Base-by-base conservation (phyloP, 2,797 vertebrate species). In the Parambassis ranga region DNA sequence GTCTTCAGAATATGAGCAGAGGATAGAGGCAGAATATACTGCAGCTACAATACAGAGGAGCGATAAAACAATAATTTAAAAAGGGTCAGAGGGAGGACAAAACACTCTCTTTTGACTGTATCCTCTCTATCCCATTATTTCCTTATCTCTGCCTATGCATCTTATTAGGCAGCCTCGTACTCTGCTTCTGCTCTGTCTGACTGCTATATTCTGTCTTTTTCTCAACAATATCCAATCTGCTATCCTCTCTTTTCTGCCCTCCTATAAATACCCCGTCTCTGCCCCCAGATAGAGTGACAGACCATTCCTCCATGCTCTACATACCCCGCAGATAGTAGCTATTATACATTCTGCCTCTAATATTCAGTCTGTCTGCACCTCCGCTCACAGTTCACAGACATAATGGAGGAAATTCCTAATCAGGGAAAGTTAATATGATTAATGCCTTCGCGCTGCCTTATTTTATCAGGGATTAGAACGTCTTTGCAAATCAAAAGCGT, bases 191-290 rank as follows among this genome's bases (percentile, higher is more conserved):
- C 26, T 16, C 36, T 1, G 3, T 41, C 26, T 14, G 5, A 50
- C 41, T 39, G 2, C 11, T 56, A n/a, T 48, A 67, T 67, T 62
- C 31, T 38, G 18, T 30, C 23, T 36, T 38, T 66, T 55, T n/a
- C 33, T 37, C 19, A 3, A 52, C 66, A 56, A 60, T 56, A 51
- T 4, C 11, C 36, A 28, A 20, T 18, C 30, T 11, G 15, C 50
- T 19, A 33, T 23, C 33, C 62, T 68, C 52, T 55, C 49, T 22
- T 37, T 8, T 0, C 23, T 44, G 30, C 44, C 28, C 41, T 50
- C 69, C 75, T 81, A 82, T 80, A 77, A 81, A 79, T 75, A 81
- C 16, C 66, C 68, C 60, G n/a, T n/a, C n/a, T 24, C 33, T 33
- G 43, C 61, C 65, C 48, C 43, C 60, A 60, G 70, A 81, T 55